Base-by-base conservation (phyloP, 64 coral and sea anemone species). In the Porites australiensis region DNA sequence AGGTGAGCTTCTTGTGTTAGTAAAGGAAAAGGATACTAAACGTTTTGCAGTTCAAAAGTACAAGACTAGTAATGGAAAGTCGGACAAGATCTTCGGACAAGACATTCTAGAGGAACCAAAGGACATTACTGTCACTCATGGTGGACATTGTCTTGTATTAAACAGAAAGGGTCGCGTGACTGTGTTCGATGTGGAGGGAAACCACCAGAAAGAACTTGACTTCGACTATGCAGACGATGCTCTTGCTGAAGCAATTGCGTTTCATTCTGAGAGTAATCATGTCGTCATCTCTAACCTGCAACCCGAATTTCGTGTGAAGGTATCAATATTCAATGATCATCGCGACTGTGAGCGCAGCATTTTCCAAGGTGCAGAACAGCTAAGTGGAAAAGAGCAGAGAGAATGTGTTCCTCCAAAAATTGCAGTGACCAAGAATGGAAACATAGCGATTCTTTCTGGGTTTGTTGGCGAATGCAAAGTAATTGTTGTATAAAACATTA, bases 401-500 rank as follows among this genome's bases (percentile, higher is more conserved):
- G 15, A 78, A 22, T 64, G 68, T 10, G 77, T 87, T 58, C 66
- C 86, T 19, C 91, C 86, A 57, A 86, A 67, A 4, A 76, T 86
- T 68, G 86, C 83, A 27, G 83, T 70, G 64, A 87, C 83, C 21
- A n/a, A n/a, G 47, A 83, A 93, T 8, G 82, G 83, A 70, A 58
- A 15, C 45, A 93, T 93, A 46, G 83, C 91, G 12, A 47, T 93
- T 8, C 72, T 93, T 15, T 75, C 75, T 77, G 85, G 83, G 74
- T 78, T 67, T 49, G 73, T 49, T 3, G 91, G 86, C 37, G 52
- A 77, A 79, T 55, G 75, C 50, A 78, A 78, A 22, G 75, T 78
- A 8, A 57, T 55, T 13, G 75, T 58, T 20, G 16, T 58, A 12
- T 78, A 54, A 12, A 78, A 20, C 16, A 21, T 57, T 57, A 5